Evolutionary conservation across 2,888 invertebrate genomes (phyloP).

Genomic region (Lasioglossum calceatum): DNA sequence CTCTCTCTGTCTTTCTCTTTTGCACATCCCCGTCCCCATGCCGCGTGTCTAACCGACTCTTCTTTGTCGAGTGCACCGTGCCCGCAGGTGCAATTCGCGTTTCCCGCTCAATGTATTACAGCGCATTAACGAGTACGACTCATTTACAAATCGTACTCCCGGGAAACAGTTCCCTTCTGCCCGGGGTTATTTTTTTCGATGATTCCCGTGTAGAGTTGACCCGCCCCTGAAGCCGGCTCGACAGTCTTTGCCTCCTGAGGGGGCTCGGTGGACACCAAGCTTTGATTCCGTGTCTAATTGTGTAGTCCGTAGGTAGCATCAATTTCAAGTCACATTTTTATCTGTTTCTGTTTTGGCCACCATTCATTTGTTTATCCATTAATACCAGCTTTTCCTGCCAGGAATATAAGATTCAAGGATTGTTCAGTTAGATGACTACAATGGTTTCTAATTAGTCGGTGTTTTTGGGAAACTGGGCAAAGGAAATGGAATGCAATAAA

Average conservation of each 20-base stretch:
- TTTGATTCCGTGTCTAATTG: neutral
- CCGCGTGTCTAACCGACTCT: constrained; percentile 51
- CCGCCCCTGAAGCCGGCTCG: neutral
- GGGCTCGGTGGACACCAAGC: neutral
- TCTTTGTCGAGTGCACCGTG: constrained; percentile 53
- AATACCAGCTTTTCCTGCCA: too few species aligned
- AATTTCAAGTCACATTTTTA: neutral
- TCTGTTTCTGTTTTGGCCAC: neutral
- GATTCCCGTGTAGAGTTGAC: constrained; percentile 40
- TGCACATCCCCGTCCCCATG: neutral
- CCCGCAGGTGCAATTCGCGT: constrained; percentile 64
- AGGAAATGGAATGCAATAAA: too few species aligned
- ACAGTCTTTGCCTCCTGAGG: constrained; percentile 9
- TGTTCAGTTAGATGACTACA: too few species aligned
- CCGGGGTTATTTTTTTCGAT: constrained; percentile 21
- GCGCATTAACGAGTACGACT: constrained; percentile 66
- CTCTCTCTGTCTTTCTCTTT: neutral
- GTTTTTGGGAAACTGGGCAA: too few species aligned
- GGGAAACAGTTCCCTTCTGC: constrained; percentile 36
- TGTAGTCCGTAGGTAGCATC: neutral
- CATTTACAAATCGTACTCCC: constrained; percentile 62
- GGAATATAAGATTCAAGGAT: too few species aligned
- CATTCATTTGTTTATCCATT: too few species aligned
- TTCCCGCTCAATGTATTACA: constrained; percentile 60
- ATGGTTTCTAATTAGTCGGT: too few species aligned